A percentile compares a stretch with the other conserved stretches of the same genome.
phyloP scores from a whole-genome alignment of 2,888 invertebrate genomes.

The Archaeoteleia sp. region DNA sequence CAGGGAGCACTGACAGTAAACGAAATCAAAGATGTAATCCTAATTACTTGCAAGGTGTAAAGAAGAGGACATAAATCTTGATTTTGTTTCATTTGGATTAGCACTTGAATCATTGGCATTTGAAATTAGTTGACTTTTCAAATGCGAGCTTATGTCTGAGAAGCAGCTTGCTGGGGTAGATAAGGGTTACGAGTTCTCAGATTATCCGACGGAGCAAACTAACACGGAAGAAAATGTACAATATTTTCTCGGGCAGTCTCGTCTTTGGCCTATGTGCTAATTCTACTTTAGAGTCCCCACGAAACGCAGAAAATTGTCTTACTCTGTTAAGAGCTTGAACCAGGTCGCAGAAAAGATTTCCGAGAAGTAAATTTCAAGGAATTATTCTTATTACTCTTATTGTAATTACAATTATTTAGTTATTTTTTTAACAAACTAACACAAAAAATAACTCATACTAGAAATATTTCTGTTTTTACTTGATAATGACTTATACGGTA shows the following conservation, averaged over 20 bases:
- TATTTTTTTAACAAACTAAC: too few relatives aligned
- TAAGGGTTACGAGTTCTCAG: conserved; percentile 51
- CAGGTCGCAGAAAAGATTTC: too few relatives aligned
- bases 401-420: too few relatives aligned
- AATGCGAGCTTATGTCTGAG: conserved; percentile 30
- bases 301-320: conserved; percentile 24
- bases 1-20: too few relatives aligned
- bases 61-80: too few relatives aligned
- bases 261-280: conserved; percentile 51
- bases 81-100: too few relatives aligned
- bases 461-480: too few relatives aligned
- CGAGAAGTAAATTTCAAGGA: not conserved
- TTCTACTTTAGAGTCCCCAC: conserved; percentile 41
- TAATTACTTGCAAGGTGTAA: conserved; percentile 7
- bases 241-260: conserved; percentile 47
- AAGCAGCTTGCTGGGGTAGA: conserved; percentile 45
- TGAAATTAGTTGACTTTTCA: conserved; percentile 39
- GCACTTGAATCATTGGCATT: too few relatives aligned
- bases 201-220: conserved; percentile 28
- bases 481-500: too few relatives aligned
- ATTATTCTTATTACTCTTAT: not conserved
- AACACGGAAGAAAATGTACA: conserved; percentile 50
- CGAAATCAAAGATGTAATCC: not conserved
- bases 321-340: conserved; percentile 13
- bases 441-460: too few relatives aligned